phyloP scores from a whole-genome alignment of 2,888 invertebrate species.

The Drosophila maculinotata region DNA sequence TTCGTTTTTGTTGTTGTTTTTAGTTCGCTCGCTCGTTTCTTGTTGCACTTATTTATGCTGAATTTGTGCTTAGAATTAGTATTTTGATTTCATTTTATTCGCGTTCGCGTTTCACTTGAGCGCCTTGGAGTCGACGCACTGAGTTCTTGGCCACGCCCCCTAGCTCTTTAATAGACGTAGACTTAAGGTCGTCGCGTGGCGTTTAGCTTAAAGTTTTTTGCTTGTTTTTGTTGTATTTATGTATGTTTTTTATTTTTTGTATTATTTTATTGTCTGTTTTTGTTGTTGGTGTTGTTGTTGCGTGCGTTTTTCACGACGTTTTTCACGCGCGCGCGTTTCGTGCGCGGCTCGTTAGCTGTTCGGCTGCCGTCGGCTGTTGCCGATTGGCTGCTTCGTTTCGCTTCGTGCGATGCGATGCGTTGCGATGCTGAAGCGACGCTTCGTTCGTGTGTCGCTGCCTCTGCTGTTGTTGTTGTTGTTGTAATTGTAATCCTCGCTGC shows the following conservation, averaged over 20 bases:
- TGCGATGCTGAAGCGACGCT: slow-evolving; percentile 38
- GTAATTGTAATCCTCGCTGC: slow-evolving; percentile 80
- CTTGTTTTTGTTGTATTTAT: slow-evolving; percentile 6
- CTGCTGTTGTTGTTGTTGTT: slow-evolving; percentile 24
- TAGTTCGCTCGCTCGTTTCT: slow-evolving; percentile 26
- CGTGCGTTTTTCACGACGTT: slow-evolving; percentile 63
- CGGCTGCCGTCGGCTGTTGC: slow-evolving; percentile 54
- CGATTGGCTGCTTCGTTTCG: slow-evolving; percentile 54
- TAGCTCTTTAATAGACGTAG: slow-evolving; percentile 47
- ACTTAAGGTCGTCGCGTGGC: slow-evolving; percentile 79
- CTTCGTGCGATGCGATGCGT: slow-evolving; percentile 30
- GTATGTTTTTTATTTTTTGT: too few relatives aligned
- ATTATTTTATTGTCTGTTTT: slow-evolving; percentile 9
- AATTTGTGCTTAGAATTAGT: slow-evolving; percentile 30
- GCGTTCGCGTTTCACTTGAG: slow-evolving; percentile 68
- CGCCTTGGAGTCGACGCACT: slow-evolving; percentile 75
- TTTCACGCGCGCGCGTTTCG: slow-evolving; percentile 71
- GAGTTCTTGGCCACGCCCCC: slow-evolving; percentile 64
- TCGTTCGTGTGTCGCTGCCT: slow-evolving; percentile 41
- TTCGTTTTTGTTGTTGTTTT: slow-evolving; percentile 23
- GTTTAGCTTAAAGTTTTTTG: slow-evolving; percentile 39
- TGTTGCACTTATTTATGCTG: slow-evolving; percentile 42
- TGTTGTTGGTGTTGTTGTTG: slow-evolving; percentile 25
- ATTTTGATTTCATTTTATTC: slow-evolving; percentile 22
- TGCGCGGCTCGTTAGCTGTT: slow-evolving; percentile 41